phyloP scores from a whole-genome alignment of 2,113 vertebrate species.

The Zosterops pallidus region DNA sequence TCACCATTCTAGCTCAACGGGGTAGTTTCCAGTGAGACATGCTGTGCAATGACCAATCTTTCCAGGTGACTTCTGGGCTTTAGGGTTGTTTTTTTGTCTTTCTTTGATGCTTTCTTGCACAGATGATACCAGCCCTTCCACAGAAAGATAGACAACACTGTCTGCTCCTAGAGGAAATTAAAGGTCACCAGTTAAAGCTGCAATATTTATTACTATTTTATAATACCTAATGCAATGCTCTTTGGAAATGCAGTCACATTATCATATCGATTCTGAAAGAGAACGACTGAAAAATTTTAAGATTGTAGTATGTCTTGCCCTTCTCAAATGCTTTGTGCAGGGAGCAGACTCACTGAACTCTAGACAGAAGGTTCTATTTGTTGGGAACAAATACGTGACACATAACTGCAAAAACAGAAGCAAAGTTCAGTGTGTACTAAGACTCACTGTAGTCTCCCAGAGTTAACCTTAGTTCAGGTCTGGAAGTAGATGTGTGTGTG shows the following conservation, averaged over 20 bases:
- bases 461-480: background rate
- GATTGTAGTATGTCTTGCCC: background rate
- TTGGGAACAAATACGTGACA: background rate
- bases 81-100: slow-evolving; percentile 72
- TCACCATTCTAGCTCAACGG: slow-evolving; percentile 94
- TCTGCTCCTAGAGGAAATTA: slow-evolving; percentile 82
- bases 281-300: background rate
- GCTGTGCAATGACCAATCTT: slow-evolving; percentile 89
- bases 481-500: background rate
- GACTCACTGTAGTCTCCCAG: background rate
- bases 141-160: slow-evolving; percentile 92
- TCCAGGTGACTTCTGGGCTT: slow-evolving; percentile 42
- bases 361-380: background rate
- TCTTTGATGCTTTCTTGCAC: slow-evolving; percentile 85
- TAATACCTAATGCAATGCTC: background rate
- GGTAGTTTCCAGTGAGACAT: slow-evolving; percentile 94
- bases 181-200: background rate
- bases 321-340: background rate
- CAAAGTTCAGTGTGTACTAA: background rate
- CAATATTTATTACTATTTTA: background rate
- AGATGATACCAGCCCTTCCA: slow-evolving; percentile 91
- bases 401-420: background rate
- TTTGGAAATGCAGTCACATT: background rate
- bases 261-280: background rate
- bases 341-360: background rate